Base-by-base conservation (phyloP, 2,797 vertebrate species). In the Brachyalestes nurse region DNA sequence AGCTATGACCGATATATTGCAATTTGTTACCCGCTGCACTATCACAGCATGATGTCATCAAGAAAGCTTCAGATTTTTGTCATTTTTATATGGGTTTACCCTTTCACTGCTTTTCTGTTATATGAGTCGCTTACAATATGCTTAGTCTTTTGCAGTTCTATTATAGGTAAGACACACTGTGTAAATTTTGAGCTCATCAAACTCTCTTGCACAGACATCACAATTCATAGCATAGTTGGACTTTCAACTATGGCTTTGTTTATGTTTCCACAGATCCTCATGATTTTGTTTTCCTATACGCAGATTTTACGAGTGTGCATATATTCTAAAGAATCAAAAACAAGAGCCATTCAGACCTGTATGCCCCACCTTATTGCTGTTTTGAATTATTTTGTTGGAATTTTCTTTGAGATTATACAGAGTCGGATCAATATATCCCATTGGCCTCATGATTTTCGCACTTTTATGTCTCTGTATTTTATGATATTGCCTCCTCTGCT, bases 301-400 rank as follows among this genome's bases (percentile, higher is more conserved):
- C 62, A 84, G 51, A 88, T 89, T 64, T 53, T 88, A 0, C 69
- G 49, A 53, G 74, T 89, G 5, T 88, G 85, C 58, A 16, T 83
- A 19, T 45, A 71, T 38, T 76, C 85, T 51, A 88, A 62, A 64
- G 61, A 85, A 55, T 81, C 80, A 16, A 69, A 79, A 55, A 70
- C n/a, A 13, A 88, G 85, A 87, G 86, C 88, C 5, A n/a, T 89
- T 12, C 83, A 82, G 13, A 89, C 88, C n/a, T 88, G 88, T 28
- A 79, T 19, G 6, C 85, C 85, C 38, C 86, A 89, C 17, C 66
- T 89, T 74, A 23, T 89, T 5, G 67, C 85, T 9, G 61, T 89
- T 7, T n/a, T 82, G 0, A 89, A 85, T 65, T 89, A 77, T 67
- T 85, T 73, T n/a, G 6, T 87, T 8, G 81, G 77, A 23, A 47